These are phyloP conservation scores for Dorcus parallelipipedus DNA, from an alignment of 2,888 invertebrate genomes.

Conservation along the genomic window DNA sequence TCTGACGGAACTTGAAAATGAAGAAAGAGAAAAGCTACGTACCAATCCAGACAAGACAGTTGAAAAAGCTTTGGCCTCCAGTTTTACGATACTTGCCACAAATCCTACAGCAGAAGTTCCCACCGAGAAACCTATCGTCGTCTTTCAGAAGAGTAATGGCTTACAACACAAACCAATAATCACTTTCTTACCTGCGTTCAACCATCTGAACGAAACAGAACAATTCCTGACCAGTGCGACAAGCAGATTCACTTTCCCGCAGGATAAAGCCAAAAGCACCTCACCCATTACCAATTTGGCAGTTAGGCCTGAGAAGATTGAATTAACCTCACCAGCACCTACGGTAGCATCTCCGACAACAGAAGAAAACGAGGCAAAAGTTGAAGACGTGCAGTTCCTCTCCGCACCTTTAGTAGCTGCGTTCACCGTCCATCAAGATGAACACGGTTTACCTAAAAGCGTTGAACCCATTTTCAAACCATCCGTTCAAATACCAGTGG, in stretches of 20 bases:
- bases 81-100: slow-evolving; percentile 54
- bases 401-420: slow-evolving; percentile 80
- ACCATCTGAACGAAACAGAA: slow-evolving; percentile 27
- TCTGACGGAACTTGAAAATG: slow-evolving; percentile 70
- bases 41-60: slow-evolving; percentile 26
- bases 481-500: slow-evolving; percentile 32
- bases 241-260: neutral
- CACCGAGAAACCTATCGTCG: slow-evolving; percentile 28
- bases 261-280: neutral
- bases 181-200: slow-evolving; percentile 12
- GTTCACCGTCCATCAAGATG: slow-evolving; percentile 82
- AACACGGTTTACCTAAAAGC: slow-evolving; percentile 72
- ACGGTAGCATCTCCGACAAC: slow-evolving; percentile 65
- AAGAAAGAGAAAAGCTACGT: slow-evolving; percentile 32
- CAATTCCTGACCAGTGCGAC: slow-evolving; percentile 39
- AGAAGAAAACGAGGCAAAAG: slow-evolving; percentile 61
- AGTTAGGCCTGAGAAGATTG: slow-evolving; percentile 48
- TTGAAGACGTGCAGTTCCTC: slow-evolving; percentile 73
- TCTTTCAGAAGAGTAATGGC: slow-evolving; percentile 40
- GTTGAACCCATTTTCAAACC: slow-evolving; percentile 70
- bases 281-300: slow-evolving; percentile 3
- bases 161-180: slow-evolving; percentile 36
- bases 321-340: slow-evolving; percentile 28
- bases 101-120: slow-evolving; percentile 4
- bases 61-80: slow-evolving; percentile 53